Evolutionary conservation across 1,140 invertebrate species (phyloP), one percentile per base, ranked within the genome.

Genomic region (Teleogryllus occipitalis): DNA sequence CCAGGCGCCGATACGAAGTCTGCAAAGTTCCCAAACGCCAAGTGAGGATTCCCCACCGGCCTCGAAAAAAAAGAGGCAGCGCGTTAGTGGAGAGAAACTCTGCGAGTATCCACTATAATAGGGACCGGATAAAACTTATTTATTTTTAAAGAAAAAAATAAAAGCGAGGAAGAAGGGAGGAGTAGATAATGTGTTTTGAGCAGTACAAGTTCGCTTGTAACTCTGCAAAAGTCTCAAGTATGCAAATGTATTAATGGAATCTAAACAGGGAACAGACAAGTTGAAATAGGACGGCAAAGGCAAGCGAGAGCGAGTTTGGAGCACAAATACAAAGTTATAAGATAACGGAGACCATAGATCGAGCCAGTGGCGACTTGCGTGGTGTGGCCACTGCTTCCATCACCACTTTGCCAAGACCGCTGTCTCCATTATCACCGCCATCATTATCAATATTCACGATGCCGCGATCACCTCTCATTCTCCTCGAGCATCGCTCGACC

Each of bases 201-300:
- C 54, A 18, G 54, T 65, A 65, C 54, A 65, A 65, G 54, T 65
- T 65, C 54, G 54, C 54, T 18, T 14, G 54, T 18, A 65, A 65
- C 54, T 65, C 54, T 65, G 54, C 54, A 65, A 65, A 65, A 65
- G 54, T 65, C 54, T 65, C 54, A 65, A 65, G 54, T 65, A 65
- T 65, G 54, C 54, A 65, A 65, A 65, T 65, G 54, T 65, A 65
- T 65, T 65, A 65, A 65, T 65, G 54, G 54, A 65, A 65, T 65
- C 54, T 65, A 65, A 65, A 65, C 54, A 65, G 54, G 54, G 54
- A 65, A 65, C 54, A 65, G 54, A 65, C 54, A 65, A 65, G 54
- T 65, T 65, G 10, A 18, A 65, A 65, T 65, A 65, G 54, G 18
- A 65, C 54, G 18, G 54, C 54, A 65, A 65, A 65, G 18, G 54